Conservation (phyloP, 2,888 invertebrate genomes). For the Xestia xanthographa region DNA sequence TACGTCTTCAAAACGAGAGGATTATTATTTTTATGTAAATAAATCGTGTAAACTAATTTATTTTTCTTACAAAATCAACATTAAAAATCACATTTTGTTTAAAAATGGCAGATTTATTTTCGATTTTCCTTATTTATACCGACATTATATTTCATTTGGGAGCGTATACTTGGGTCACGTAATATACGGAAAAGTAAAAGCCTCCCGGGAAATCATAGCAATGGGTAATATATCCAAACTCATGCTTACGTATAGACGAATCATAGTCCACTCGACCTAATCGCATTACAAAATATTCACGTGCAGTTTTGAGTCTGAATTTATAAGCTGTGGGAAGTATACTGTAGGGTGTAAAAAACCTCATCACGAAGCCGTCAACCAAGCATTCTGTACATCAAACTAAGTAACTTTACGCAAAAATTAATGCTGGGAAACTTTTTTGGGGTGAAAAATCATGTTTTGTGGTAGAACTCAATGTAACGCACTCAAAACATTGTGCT, state of each 20-base stretch:
- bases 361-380: too few species aligned
- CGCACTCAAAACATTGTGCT: too few species aligned
- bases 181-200: conserved; percentile 46
- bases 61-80: background rate
- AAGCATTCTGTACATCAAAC: too few species aligned
- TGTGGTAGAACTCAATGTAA: too few species aligned
- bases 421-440: too few species aligned
- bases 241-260: conserved; percentile 1
- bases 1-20: background rate
- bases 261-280: conserved; percentile 35
- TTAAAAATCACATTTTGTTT: background rate
- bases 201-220: conserved; percentile 54
- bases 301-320: conserved; percentile 46
- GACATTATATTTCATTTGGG: conserved; percentile 17
- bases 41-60: background rate
- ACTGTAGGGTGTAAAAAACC: too few species aligned
- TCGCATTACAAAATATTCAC: conserved; percentile 39
- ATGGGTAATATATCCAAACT: conserved; percentile 38
- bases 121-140: conserved; percentile 4
- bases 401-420: too few species aligned
- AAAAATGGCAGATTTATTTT: conserved; percentile 4
- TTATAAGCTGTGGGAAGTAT: background rate
- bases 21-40: background rate
- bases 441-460: too few species aligned
- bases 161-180: conserved; percentile 31